phyloP scores from a whole-genome alignment of 2,888 invertebrate species.

The Phaedon cochleariae region DNA sequence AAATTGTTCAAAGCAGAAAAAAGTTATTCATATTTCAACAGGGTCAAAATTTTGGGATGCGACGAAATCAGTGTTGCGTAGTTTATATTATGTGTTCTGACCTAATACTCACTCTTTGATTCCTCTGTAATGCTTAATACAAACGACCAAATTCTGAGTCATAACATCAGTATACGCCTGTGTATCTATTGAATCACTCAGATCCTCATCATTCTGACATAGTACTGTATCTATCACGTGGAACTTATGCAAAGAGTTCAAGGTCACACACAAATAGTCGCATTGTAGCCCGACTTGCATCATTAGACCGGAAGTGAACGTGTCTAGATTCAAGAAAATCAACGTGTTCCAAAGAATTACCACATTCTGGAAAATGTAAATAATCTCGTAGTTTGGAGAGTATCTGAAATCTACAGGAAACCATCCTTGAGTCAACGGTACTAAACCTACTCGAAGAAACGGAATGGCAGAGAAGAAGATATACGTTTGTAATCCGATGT shows the following conservation, averaged over 20 bases:
- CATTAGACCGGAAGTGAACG: slow-evolving; percentile 23
- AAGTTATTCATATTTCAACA: no score
- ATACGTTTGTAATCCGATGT: slow-evolving; percentile 13
- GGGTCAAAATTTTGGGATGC: no score
- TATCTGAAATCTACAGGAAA: slow-evolving; percentile 26
- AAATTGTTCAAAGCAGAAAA: no score
- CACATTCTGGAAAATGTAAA: slow-evolving; percentile 27
- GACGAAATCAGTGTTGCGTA: no score
- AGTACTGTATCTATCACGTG: slow-evolving; percentile 17
- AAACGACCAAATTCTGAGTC: slow-evolving; percentile 26
- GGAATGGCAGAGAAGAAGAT: slow-evolving; percentile 10
- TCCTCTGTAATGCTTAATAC: slow-evolving; percentile 28
- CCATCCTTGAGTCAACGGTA: slow-evolving; percentile 23
- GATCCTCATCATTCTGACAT: neutral
- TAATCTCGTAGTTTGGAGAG: slow-evolving; percentile 20
- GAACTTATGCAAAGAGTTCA: slow-evolving; percentile 23
- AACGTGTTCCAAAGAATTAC: slow-evolving; percentile 23
- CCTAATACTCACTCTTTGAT: slow-evolving; percentile 24
- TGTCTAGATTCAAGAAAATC: slow-evolving; percentile 24
- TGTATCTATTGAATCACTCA: neutral
- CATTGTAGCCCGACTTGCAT: slow-evolving; percentile 34
- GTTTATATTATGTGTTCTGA: no score
- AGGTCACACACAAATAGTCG: slow-evolving; percentile 25
- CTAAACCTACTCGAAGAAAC: neutral
- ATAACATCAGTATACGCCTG: slow-evolving; percentile 14